Base-by-base conservation (phyloP, 2,113 vertebrate species). In the Cyanoramphus novaezelandiae region DNA sequence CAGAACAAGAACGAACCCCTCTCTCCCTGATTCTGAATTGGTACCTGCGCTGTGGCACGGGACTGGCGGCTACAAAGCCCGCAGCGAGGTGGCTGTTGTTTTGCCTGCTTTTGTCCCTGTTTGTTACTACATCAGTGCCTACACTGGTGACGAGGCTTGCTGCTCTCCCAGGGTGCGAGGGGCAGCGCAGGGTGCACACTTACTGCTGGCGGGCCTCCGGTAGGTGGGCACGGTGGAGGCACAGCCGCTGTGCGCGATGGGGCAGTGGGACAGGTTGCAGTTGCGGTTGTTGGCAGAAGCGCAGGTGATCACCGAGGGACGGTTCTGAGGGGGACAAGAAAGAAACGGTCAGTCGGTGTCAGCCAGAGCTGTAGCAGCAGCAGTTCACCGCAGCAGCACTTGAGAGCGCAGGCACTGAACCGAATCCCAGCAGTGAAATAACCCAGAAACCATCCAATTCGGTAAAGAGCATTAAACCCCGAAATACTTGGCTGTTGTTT, bases 201-300 rank as follows among this genome's bases (percentile, higher is more conserved):
- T 97, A 99, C 99, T 98, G 97, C 98, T 98, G 18, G 98, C 97
- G 65, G 98, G 96, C 97, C 99, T 98, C 85, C 99, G 98, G 98
- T 99, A 99, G 98, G 98, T 95, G 1, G 98, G 91, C 92, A 98
- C 88, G 2, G 98, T 97, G 7, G 98, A 80, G 24, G 97, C 97
- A 29, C 99, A 99, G 98, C 99, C 98, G 2, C 98, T 99, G 98
- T 99, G 99, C 13, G 98, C 98, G 3, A 99, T 96, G 6, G 99
- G 99, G 97, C 99, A 99, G 97, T 99, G 99, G 3, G 99, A 99
- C 92, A 99, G 98, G 98, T 99, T 99, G 96, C 99, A 99, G 98
- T 99, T 99, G 18, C 99, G 99, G 98, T 98, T 99, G 94, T 97
- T 99, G 28, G 99, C 99, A 5, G 99, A 99, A 15, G 99, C 99